Evolutionary conservation across 2,797 vertebrate genomes (phyloP), one percentile per base, ranked within the genome.

Genomic region (Macrochelys suwanniensis): DNA sequence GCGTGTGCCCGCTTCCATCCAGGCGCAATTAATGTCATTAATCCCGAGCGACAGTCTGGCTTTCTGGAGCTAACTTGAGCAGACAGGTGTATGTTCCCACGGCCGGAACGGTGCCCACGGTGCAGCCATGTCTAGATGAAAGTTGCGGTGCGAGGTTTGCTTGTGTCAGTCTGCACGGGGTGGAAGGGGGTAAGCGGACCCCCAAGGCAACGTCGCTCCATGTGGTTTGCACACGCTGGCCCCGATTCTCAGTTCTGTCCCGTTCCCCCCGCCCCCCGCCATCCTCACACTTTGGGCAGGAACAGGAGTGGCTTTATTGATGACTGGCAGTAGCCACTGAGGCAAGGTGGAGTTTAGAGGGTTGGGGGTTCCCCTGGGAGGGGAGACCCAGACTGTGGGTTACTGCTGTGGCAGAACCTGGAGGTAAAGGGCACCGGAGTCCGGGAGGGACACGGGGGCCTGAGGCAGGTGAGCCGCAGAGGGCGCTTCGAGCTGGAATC

Each of bases 11-110:
- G 88, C 94, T 94, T 96, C 91, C 80, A 95, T 95, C 94, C 84
- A 96, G 84, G 88, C 85, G 95, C 94, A 96, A 97, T 97, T 97
- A 96, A 95, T 80, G 84, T 86, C 56, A 85, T 95, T 97, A 94
- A 86, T 61, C 84, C 53, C 82, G 85, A 85, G 81, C 96, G 53
- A 82, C 17, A 49, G 87, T 93, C 85, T 86, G 88, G 78, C 82
- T 94, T 95, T 89, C 89, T 28, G 88, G 83, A 59, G 87, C 85
- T 56, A 91, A 81, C 45, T 84, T 6, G 2, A 76, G 0, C 0
- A 88, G 80, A 74, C 79, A 94, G 90, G 93, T 95, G 65, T 53
- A 11, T 59, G 59, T 88, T 82, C 12, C 88, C 45, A 21, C 3
- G 2, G 8, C 25, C 1, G 0, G 45, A 28, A 25, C 42, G 81